Percentiles rank a stretch among this genome's conserved stretches.
These are phyloP conservation scores for Salmo trutta DNA, from an alignment of 2,797 vertebrate species.

Conservation along the genomic window DNA sequence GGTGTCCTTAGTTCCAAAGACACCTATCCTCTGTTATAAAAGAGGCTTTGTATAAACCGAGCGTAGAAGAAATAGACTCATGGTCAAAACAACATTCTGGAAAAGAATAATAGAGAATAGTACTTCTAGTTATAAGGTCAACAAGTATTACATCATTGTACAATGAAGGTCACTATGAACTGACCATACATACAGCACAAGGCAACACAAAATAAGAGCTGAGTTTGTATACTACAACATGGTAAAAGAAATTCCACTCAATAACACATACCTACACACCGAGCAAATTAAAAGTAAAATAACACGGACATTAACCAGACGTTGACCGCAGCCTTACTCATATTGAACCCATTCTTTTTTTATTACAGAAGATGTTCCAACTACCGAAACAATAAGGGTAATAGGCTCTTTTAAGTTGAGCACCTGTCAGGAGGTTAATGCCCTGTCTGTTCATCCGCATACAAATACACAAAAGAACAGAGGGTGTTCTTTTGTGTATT, in stretches of 20 bases:
- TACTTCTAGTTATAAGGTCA: no score
- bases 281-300: background rate
- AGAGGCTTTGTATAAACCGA: background rate
- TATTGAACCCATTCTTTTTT: background rate
- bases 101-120: no score
- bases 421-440: background rate
- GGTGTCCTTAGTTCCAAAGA: no score
- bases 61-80: background rate
- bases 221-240: background rate
- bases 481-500: no score
- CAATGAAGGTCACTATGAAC: background rate
- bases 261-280: background rate
- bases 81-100: no score
- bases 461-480: no score
- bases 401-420: background rate
- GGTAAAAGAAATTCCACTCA: background rate
- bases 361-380: background rate
- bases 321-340: background rate
- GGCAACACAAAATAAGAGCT: no score
- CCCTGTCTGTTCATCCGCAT: background rate
- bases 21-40: background rate
- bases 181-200: no score
- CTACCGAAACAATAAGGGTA: background rate
- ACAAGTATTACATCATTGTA: background rate
- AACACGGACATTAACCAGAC: background rate